phyloP scores from a whole-genome alignment of 2,113 vertebrate species.

The Gnathochromis pfefferi region DNA sequence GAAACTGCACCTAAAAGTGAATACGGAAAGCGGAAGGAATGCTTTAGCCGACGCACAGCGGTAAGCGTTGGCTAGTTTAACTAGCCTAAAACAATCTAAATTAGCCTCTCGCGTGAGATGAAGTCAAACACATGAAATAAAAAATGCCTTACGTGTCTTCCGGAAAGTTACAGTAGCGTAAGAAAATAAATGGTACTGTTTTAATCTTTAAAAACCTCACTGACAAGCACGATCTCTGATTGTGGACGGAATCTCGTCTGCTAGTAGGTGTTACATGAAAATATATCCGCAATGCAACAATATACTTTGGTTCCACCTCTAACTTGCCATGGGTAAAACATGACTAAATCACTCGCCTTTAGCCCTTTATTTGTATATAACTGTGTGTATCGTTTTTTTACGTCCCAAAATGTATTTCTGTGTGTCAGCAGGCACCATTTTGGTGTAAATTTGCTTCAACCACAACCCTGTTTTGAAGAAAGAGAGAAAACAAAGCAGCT shows the following conservation, averaged over 20 bases:
- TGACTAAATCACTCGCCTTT: not conserved
- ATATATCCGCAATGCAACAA: conserved; percentile 17
- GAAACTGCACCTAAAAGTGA: not conserved
- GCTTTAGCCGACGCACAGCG: conserved; percentile 15
- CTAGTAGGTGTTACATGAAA: not conserved
- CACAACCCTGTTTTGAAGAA: not conserved
- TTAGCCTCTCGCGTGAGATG: not conserved
- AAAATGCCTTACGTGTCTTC: not conserved
- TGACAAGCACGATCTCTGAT: too few relatives aligned
- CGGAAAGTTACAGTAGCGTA: not conserved
- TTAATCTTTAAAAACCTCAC: accelerated
- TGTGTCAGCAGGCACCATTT: not conserved
- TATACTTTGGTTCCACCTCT: not conserved
- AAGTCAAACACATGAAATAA: not conserved
- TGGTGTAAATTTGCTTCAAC: not conserved
- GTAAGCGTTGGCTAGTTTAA: not conserved
- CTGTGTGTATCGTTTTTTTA: not conserved
- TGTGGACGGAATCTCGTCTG: not conserved
- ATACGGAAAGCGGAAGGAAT: not conserved
- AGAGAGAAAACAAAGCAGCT: not conserved
- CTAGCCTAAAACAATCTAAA: not conserved
- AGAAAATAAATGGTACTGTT: not conserved
- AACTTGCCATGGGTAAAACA: not conserved
- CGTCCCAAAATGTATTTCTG: accelerated
- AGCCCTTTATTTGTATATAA: not conserved